Conservation (phyloP, 2,113 vertebrate species). For the Labeo rohita region DNA sequence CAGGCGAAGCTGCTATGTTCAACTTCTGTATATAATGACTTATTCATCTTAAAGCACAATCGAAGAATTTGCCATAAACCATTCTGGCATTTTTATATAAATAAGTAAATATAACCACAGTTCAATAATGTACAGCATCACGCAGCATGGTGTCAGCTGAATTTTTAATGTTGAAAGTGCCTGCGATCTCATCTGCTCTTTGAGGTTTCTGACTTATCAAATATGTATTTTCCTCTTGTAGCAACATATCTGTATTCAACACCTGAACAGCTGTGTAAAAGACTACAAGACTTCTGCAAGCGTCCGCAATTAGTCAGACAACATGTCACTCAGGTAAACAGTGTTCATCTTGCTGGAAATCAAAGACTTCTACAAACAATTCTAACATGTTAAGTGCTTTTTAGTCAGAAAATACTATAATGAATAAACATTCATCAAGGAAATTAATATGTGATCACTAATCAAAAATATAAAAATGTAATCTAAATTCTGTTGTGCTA, state of each 20-base stretch:
- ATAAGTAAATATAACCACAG: constrained; percentile 81
- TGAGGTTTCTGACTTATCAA: constrained; percentile 93
- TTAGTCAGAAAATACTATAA: not conserved
- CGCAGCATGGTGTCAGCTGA: constrained; percentile 88
- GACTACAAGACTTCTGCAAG: constrained; percentile 87
- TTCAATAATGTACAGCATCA: constrained; percentile 93
- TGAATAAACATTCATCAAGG: not conserved
- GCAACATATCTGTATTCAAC: constrained; percentile 96
- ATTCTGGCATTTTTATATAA: constrained; percentile 51
- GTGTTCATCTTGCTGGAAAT: not conserved
- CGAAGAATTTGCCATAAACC: constrained; percentile 25
- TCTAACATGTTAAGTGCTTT: not conserved
- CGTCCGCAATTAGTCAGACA: constrained; percentile 84
- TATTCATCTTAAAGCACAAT: constrained; percentile 50
- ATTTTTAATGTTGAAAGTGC: constrained; percentile 94
- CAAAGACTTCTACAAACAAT: not conserved
- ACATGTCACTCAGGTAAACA: constrained; percentile 86
- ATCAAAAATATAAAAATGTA: not conserved
- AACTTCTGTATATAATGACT: constrained; percentile 58
- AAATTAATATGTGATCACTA: not conserved
- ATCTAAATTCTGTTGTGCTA: not conserved
- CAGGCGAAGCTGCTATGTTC: constrained; percentile 34
- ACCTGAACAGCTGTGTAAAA: constrained; percentile 93
- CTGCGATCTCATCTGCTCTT: constrained; percentile 87
- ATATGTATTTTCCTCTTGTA: constrained; percentile 83